Evolutionary conservation across 2,888 invertebrate species (phyloP), one percentile per base, ranked within the genome.

Genomic region (Allygus modestus): DNA sequence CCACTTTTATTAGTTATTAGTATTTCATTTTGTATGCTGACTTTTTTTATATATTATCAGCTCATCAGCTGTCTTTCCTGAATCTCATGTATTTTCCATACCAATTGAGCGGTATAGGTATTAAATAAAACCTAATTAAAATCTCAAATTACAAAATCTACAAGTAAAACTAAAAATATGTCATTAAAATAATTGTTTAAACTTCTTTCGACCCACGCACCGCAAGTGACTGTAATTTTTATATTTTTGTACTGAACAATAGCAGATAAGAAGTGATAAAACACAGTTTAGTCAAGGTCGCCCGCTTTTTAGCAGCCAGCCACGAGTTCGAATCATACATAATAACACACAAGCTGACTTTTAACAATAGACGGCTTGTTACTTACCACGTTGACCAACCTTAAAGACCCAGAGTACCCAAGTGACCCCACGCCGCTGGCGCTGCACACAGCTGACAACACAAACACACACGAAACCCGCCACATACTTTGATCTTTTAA

Each of bases 321-420:
- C 54, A 54, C 20, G 23, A 1, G 23, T 15, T 54, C 5, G 23
- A 23, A 54, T 7, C 54, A 23, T 23, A 54, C 23, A 51, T 23
- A 54, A 54, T 23, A 54, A 23, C 54, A 23, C 5, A 23, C 11
- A 1, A 23, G 54, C 54, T 23, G 20, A n/a, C 23, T 9, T 15
- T 9, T 17, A 54, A 54, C 20, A 23, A 1, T 23, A 1, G 11
- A 54, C 9, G 0, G 11, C 11, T 15, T 4, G 12, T n/a, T 46
- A 77, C 89, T 95, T 90, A 90, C 89, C 90, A 91, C 91, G 87
- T 87, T 73, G 58, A 84, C 75, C 75, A 77, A 77, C 46, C 51
- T 17, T 20, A 77, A 23, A 20, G 75, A 28, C 7, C 71, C 71
- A 11, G 71, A 37, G 37, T 71, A 71, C 71, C 31, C 65, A 41